Percentiles rank a stretch among this genome's conserved stretches.
Evolutionary conservation across 2,113 vertebrate species (phyloP).

Genomic region (Columbina picui): DNA sequence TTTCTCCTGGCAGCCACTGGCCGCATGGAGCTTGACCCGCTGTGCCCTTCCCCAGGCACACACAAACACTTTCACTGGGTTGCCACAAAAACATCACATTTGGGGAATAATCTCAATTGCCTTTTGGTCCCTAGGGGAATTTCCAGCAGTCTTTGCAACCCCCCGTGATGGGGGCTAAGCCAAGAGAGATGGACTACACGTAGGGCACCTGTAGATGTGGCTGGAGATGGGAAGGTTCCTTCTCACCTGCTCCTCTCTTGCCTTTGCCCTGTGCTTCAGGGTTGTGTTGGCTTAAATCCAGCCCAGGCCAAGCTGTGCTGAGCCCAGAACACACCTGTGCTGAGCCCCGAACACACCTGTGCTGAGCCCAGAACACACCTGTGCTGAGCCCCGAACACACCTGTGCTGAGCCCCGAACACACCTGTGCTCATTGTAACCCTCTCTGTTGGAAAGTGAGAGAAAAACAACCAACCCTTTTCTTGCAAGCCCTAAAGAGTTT

Average conservation of each 20-base stretch:
- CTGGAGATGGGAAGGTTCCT: neutral
- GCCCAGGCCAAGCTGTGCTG: neutral
- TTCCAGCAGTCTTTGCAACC: neutral
- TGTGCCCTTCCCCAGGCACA: neutral
- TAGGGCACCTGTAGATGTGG: neutral
- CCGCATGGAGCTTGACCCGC: neutral
- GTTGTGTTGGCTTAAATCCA: neutral
- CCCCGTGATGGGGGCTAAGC: neutral
- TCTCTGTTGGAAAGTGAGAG: neutral
- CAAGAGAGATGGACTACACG: neutral
- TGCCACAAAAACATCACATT: neutral
- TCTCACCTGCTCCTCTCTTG: neutral
- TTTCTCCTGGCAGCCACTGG: neutral
- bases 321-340: accelerated
- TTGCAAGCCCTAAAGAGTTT: neutral
- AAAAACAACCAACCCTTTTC: neutral
- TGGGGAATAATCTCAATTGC: neutral
- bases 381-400: no score
- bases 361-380: accelerated
- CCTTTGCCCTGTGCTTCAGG: neutral
- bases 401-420: neutral
- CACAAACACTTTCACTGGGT: neutral
- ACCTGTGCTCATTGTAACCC: neutral
- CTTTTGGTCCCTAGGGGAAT: neutral
- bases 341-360: neutral